Evolutionary conservation across 2,797 vertebrate genomes (phyloP).

Genomic region (Psittacula echo): DNA sequence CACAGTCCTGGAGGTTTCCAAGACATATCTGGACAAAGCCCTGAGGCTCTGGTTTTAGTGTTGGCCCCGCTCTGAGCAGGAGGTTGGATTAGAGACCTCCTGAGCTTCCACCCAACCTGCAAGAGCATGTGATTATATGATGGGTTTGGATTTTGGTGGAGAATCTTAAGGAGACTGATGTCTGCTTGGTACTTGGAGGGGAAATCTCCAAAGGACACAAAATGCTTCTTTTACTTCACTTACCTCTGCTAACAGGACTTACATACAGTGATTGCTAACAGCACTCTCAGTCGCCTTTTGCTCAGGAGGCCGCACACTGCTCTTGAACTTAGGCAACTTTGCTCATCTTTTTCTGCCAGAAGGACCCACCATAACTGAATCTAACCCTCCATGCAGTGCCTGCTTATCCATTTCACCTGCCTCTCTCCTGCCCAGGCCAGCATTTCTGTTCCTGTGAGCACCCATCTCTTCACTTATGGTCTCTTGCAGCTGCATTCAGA

Average conservation of each 20-base stretch:
- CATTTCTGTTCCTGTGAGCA: neutral
- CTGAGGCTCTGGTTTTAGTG: neutral
- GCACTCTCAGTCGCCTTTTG: neutral
- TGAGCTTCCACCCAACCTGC: neutral
- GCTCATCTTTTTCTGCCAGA: neutral
- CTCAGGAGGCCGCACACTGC: neutral
- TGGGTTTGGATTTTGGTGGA: rapidly evolving
- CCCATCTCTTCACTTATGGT: neutral
- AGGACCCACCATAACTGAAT: neutral
- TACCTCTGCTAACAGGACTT: neutral
- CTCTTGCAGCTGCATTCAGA: neutral
- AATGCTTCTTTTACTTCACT: neutral
- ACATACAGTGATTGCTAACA: neutral
- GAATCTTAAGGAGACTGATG: neutral
- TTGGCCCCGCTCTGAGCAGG: neutral
- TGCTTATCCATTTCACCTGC: neutral
- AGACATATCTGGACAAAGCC: neutral
- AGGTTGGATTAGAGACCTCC: neutral
- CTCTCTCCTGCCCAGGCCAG: neutral
- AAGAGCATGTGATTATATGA: neutral
- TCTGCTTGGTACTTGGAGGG: neutral
- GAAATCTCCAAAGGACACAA: neutral
- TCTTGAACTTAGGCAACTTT: neutral
- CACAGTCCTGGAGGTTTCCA: neutral
- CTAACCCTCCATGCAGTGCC: neutral